These are phyloP conservation scores for Semibalanus balanoides DNA, from an alignment of 1,140 invertebrate genomes.

Conservation along the genomic window DNA sequence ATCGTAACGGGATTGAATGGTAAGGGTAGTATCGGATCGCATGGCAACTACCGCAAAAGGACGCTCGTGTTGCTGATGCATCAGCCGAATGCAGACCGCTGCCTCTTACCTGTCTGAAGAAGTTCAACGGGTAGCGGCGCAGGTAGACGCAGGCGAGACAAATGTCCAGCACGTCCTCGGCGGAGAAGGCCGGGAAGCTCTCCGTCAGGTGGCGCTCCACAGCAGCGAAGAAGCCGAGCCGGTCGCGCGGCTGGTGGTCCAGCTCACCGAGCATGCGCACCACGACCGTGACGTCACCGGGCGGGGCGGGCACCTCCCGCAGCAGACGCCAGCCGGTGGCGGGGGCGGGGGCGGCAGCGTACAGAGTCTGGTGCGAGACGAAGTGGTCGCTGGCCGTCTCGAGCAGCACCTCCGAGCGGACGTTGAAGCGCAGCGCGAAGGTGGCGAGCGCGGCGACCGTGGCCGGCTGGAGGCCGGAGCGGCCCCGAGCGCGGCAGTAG, in stretches of 20 bases:
- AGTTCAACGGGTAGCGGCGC: slow-evolving; percentile 45
- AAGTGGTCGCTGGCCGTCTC: background rate
- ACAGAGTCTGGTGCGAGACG: background rate
- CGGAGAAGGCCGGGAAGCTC: background rate
- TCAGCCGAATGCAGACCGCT: no score
- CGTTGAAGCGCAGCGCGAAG: background rate
- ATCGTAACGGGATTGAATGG: no score
- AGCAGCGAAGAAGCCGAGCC: background rate
- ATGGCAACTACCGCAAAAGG: no score
- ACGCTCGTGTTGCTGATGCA: no score
- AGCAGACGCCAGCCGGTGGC: background rate
- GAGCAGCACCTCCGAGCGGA: background rate
- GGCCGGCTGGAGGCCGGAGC: background rate
- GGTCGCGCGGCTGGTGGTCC: background rate
- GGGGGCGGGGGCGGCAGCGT: background rate
- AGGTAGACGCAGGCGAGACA: slow-evolving; percentile 49
- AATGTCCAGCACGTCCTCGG: slow-evolving; percentile 35
- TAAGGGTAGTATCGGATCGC: no score
- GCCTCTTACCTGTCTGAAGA: slow-evolving; percentile 28
- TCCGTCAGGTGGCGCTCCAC: background rate
- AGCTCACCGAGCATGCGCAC: background rate
- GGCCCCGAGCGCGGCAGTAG: background rate
- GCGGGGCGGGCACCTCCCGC: no score
- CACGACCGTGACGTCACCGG: background rate
- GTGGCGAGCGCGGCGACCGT: background rate